Evolutionary conservation across 2,888 invertebrate species (phyloP), one percentile per base, ranked within the genome.

Genomic region (Macrophya alboannulata): DNA sequence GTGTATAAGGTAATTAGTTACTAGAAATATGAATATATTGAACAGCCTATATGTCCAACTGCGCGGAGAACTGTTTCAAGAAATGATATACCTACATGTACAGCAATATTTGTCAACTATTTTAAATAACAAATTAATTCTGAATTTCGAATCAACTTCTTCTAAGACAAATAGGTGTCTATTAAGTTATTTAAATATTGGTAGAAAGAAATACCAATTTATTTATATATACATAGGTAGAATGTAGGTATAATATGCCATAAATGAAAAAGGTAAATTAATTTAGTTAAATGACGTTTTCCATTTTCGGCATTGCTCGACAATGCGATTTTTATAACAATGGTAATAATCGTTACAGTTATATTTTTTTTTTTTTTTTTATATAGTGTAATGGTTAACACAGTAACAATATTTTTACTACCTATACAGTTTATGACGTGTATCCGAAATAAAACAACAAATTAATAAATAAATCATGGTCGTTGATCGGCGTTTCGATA

Each of bases 321-420:
- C 92, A 92, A 91, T 90, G 90, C 87, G 77, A n/a, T 88, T 91
- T 90, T 89, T 90, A 90, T 91, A 91, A 91, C 89, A 91, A 89
- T 89, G 89, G 87, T 87, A 87, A 90, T 89, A 88, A 88, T 89
- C 86, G 86, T 90, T 91, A 91, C 91, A 91, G 88, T 87, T 87
- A n/a, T n/a, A n/a, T 51, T 79, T 65, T 65, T 65, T 65, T 65
- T 65, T 65, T 65, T 21, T 17, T 40, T 65, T 65, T 76, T 48
- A 48, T 25, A 25, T 43, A 25, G 55, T 43, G 17, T 87, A 88
- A 87, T 88, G 88, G 89, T 91, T 90, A 92, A 91, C 88, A 86
- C 88, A 88, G 88, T 90, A 90, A 92, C 90, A 91, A 90, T 88
- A 87, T 87, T 88, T 31, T 88, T 89, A 90, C 90, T 90, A 88